Base-by-base conservation (phyloP, 2,797 vertebrate genomes). In the Cynodonichthys magdalenae region DNA sequence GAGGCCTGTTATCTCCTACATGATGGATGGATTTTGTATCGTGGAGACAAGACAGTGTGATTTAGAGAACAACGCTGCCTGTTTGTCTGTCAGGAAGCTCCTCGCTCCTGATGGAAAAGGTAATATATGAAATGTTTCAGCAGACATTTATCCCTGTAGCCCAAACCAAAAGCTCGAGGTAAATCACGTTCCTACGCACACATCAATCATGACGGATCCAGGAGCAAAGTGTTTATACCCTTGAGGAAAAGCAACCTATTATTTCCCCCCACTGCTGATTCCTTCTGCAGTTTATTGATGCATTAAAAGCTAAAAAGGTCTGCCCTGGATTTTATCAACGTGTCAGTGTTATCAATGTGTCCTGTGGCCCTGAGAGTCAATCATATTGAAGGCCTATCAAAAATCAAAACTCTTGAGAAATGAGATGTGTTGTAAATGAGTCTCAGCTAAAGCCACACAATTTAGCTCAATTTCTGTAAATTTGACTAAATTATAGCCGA, bases 131-230 rank as follows among this genome's bases (percentile, higher is more conserved):
- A 69, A 73, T 49, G 59, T 53, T 59, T 24, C 73, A 68, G 70
- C 52, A 61, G 74, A 76, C 60, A 52, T 81, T 82, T 58, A 75
- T 81, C 79, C 75, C 74, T 59, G 55, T 17, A 66, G 81, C 66
- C 70, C 57, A 51, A 24, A 73, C 60, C 65, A 5, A 34, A 77
- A 69, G 62, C 80, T 81, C 63, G 24, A 18, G 79, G 67, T 81
- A 74, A 81, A 77, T 81, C 68, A 52, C 5, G 50, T 66, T 39
- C 55, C 74, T 54, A 61, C 74, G 83, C 74, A 85, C 71, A 59
- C 87, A 90, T 91, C 83, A 80, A 83, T 90, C 88, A 90, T 6
- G 41, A 52, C 24, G 64, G 19, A 63, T 62, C 66, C 44, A 73
- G 66, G 66, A 58, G 59, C 60, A 28, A 52, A 53, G 55, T 5